phyloP scores from a whole-genome alignment of 2,888 invertebrate genomes.

The Nezara viridula region DNA sequence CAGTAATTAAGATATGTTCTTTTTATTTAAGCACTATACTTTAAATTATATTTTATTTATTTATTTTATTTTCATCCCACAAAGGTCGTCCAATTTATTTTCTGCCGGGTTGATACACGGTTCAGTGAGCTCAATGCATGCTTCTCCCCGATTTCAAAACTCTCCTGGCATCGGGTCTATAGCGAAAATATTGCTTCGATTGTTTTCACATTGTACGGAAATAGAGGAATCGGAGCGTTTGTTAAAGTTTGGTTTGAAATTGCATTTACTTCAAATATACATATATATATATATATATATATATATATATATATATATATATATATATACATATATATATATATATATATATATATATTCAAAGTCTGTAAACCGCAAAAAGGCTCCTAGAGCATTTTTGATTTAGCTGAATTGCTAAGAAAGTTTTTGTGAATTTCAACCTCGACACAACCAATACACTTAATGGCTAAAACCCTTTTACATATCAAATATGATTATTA shows the following conservation, averaged over 20 bases:
- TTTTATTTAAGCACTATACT: background rate
- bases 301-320: too few species aligned
- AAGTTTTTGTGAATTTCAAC: too few species aligned
- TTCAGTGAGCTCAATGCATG: background rate
- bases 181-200: background rate
- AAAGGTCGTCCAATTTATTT: slow-evolving; percentile 26
- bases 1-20: background rate
- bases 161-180: background rate
- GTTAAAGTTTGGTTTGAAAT: background rate
- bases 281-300: background rate
- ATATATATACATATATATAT: too few species aligned
- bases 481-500: too few species aligned
- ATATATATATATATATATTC: too few species aligned
- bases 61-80: background rate
- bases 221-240: background rate
- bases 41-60: background rate
- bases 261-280: background rate
- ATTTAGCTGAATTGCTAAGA: too few species aligned
- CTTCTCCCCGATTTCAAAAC: background rate
- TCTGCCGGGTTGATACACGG: background rate
- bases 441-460: too few species aligned
- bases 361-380: too few species aligned
- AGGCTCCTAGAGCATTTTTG: too few species aligned
- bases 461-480: too few species aligned
- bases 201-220: background rate